Evolutionary conservation across 2,113 vertebrate species (phyloP).

Genomic region (Sakesphorus luctuosus): DNA sequence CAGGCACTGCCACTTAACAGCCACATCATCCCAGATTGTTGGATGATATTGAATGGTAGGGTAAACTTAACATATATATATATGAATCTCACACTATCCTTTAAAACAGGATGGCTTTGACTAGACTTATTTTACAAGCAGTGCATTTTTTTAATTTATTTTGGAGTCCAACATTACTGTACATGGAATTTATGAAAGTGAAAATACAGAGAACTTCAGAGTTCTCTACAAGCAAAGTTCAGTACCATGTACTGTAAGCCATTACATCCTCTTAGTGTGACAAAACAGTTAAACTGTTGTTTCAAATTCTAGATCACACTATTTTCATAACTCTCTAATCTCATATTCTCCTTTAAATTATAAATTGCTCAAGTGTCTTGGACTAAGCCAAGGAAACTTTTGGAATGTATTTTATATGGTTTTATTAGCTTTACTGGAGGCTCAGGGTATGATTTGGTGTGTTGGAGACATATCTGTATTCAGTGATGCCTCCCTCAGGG

Average conservation of each 20-base stretch:
- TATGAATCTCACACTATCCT: too few species aligned
- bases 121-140: not conserved
- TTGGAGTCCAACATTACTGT: not conserved
- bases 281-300: conserved; percentile 16
- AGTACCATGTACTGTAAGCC: not conserved
- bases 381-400: conserved; percentile 38
- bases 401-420: conserved; percentile 47
- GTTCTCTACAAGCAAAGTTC: not conserved
- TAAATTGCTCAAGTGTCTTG: conserved; percentile 35
- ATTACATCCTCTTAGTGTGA: not conserved
- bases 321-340: conserved; percentile 35
- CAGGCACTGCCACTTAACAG: not conserved
- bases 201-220: not conserved
- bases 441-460: conserved; percentile 45
- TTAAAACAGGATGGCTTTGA: not conserved
- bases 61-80: too few species aligned
- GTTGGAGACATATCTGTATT: conserved; percentile 19
- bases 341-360: conserved; percentile 63
- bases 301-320: conserved; percentile 20
- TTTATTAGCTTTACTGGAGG: conserved; percentile 63
- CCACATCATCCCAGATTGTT: not conserved
- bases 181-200: not conserved
- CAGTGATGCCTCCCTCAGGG: conserved; percentile 27
- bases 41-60: not conserved
- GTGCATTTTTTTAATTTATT: not conserved